Percentiles rank a stretch among this genome's conserved stretches.
Conservation (phyloP, 2,113 vertebrate species). For the Odontophorus gujanensis region DNA sequence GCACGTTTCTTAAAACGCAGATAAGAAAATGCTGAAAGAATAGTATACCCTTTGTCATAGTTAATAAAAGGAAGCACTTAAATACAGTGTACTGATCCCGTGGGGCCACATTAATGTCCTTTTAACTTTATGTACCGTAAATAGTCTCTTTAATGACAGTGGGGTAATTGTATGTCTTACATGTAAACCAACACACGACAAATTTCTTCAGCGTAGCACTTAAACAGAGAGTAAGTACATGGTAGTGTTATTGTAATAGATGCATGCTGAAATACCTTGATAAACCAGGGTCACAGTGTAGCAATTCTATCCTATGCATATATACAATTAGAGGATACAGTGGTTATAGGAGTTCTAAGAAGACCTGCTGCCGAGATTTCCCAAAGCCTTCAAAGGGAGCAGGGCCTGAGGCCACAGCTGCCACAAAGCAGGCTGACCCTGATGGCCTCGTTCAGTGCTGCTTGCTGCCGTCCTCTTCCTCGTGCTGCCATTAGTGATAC, state of each 20-base stretch:
- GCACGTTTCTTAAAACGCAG: neutral
- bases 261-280: neutral
- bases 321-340: neutral
- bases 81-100: neutral
- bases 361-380: neutral
- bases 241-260: neutral
- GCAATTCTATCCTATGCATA: neutral
- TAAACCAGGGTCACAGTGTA: neutral
- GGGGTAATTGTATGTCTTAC: neutral
- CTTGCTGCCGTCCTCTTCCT: neutral
- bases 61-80: neutral
- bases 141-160: neutral
- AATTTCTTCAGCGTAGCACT: neutral
- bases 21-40: neutral
- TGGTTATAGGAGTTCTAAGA: neutral
- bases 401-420: neutral
- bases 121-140: neutral
- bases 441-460: neutral
- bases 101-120: neutral
- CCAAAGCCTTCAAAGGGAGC: neutral
- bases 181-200: neutral
- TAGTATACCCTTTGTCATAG: neutral
- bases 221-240: neutral
- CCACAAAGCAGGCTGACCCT: neutral
- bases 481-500: accelerated